Evolutionary conservation across 2,113 vertebrate species (phyloP), one percentile per base, ranked within the genome.

Genomic region (Empidonax alnorum): DNA sequence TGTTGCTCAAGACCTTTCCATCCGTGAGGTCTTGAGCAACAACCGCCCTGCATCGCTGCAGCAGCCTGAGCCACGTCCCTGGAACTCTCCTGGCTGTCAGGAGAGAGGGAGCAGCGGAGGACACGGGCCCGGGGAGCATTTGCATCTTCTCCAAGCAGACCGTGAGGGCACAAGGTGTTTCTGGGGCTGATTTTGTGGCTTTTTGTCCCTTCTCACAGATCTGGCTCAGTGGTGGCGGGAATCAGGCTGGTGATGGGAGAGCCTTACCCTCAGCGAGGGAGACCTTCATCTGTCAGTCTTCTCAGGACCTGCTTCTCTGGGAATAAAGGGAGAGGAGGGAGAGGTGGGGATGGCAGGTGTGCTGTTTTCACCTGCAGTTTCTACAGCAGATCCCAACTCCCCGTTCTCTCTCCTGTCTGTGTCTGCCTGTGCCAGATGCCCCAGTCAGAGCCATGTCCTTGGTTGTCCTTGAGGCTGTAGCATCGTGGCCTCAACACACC

Each of bases 1-100:
- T 96, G 78, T 95, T 96, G 78, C 69, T 96, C 77, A 84, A 94
- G 77, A 87, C 56, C 69, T 92, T 92, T 91, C 85, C 61, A 65
- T 78, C 77, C 9, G 2, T 84, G 74, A 81, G 76, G 56, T 72
- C 31, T 90, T 89, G 44, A 94, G 91, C 85, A 91, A 91, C 85
- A 91, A 91, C 31, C 83, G 66, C 44, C 6, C 0, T 22, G 73
- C 87, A 53, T 67, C 0, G 1, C 77, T 84, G 0, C 1, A 41
- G 66, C 1, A 56, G 49, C 42, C 7, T 65, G 39, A 87, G 41
- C 47, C 46, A 17, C 2, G 8, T 58, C 84, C 58, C 39, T 55
- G 59, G 39, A 77, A 71, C 20, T 73, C 81, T 93, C 71, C n/a
- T 55, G 58, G 42, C 58, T 0, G 0, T 53, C 74, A 85, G 62